Conservation (phyloP, 2,113 vertebrate species). For the Channa argus region DNA sequence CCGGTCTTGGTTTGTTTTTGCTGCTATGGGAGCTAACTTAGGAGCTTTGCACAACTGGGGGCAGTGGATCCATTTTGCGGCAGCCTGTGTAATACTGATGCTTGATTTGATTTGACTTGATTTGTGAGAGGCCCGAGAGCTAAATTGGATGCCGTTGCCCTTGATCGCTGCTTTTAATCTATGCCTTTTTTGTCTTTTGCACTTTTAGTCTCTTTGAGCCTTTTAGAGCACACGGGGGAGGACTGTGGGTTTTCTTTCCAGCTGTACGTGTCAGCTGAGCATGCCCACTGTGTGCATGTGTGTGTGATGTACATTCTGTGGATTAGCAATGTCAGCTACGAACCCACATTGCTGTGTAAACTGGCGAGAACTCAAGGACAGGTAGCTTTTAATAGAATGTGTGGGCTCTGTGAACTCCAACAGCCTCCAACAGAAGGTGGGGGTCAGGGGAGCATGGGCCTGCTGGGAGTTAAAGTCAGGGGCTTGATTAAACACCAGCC, state of each 20-base stretch:
- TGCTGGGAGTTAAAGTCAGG: constrained; percentile 68
- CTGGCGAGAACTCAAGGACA: constrained; percentile 61
- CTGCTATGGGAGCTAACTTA: constrained; percentile 26
- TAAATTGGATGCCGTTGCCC: constrained; percentile 51
- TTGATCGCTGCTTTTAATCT: constrained; percentile 23
- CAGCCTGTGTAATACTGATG: constrained; percentile 1
- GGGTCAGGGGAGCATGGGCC: constrained; percentile 62
- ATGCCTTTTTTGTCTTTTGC: constrained; percentile 20
- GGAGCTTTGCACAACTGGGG: constrained; percentile 19
- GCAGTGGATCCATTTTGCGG: constrained; percentile 21
- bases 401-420: constrained; percentile 32
- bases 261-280: constrained; percentile 1
- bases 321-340: constrained; percentile 54
- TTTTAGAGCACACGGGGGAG: neutral
- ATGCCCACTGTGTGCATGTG: constrained; percentile 6
- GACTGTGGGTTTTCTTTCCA: neutral
- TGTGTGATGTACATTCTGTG: constrained; percentile 12
- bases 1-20: constrained; percentile 31
- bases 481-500: constrained; percentile 78
- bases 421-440: constrained; percentile 66
- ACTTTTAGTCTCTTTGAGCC: constrained; percentile 9
- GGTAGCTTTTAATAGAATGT: constrained; percentile 65
- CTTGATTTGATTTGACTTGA: constrained; percentile 20
- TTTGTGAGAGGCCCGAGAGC: constrained; percentile 39
- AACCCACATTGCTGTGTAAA: constrained; percentile 29